Evolutionary conservation across 2,797 vertebrate genomes (phyloP).

Genomic region (Gambusia yucatana): DNA sequence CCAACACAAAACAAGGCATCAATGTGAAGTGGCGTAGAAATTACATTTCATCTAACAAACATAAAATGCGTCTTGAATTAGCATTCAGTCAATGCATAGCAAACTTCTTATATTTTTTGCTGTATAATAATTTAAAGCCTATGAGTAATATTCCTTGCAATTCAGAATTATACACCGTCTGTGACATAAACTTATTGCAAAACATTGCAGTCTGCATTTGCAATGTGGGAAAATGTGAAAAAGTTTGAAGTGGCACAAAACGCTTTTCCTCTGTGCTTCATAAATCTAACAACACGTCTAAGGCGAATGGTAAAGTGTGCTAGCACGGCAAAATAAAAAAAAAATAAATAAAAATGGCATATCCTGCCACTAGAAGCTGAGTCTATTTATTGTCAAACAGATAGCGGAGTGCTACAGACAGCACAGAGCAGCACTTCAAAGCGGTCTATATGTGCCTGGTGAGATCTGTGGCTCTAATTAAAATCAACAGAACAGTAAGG

Average conservation of each 20-base stretch:
- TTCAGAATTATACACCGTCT: neutral
- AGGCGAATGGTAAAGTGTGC: conserved; percentile 26
- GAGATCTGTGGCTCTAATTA: conserved; percentile 59
- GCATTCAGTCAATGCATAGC: neutral
- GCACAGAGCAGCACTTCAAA: conserved; percentile 46
- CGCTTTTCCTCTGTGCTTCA: neutral
- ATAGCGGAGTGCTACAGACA: conserved; percentile 22
- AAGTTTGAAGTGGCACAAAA: neutral
- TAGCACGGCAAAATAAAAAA: conserved; percentile 24
- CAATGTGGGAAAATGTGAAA: neutral
- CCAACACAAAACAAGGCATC: neutral
- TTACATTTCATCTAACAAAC: neutral
- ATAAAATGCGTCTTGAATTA: neutral
- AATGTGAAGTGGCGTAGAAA: neutral
- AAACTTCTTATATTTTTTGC: neutral
- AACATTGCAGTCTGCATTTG: neutral
- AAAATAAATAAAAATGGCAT: neutral
- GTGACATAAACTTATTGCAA: neutral
- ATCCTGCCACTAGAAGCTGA: conserved; percentile 19
- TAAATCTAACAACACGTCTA: neutral
- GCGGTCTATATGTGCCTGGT: conserved; percentile 44
- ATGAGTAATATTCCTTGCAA: neutral
- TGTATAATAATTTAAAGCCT: neutral
- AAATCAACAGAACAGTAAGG: conserved; percentile 39
- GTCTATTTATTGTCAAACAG: conserved; percentile 46